phyloP scores from a whole-genome alignment of 2,113 vertebrate species.

The Mystacornis crossleyi region DNA sequence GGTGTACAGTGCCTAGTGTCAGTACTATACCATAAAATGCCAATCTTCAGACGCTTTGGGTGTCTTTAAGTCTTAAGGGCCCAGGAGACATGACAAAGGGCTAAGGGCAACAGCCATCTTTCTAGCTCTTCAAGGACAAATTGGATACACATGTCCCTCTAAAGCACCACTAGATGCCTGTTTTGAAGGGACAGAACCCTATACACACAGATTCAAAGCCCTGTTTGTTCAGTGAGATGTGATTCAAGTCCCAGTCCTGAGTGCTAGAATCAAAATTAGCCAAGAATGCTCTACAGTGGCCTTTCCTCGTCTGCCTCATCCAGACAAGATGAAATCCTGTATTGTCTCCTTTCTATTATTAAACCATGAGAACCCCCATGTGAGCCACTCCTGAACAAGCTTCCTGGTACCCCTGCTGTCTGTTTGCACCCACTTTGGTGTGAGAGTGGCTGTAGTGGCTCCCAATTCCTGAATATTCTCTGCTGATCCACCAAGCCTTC shows the following conservation, averaged over 20 bases:
- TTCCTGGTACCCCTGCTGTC: neutral
- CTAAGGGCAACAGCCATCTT: neutral
- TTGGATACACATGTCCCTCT: neutral
- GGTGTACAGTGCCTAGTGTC: neutral
- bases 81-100: neutral
- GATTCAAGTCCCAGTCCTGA: neutral
- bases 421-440: neutral
- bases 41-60: neutral
- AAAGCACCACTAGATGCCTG: neutral
- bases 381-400: neutral
- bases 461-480: neutral
- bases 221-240: neutral
- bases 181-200: neutral
- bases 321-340: neutral
- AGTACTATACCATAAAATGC: neutral
- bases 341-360: neutral
- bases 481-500: neutral
- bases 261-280: neutral
- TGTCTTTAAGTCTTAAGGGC: neutral
- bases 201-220: neutral
- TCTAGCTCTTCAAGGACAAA: neutral
- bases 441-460: neutral
- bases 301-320: rapidly evolving
- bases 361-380: rapidly evolving
- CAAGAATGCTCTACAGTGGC: neutral